These are phyloP conservation scores for Galagoides demidoff DNA, from an alignment of 2,797 vertebrate genomes.

Conservation along the genomic window DNA sequence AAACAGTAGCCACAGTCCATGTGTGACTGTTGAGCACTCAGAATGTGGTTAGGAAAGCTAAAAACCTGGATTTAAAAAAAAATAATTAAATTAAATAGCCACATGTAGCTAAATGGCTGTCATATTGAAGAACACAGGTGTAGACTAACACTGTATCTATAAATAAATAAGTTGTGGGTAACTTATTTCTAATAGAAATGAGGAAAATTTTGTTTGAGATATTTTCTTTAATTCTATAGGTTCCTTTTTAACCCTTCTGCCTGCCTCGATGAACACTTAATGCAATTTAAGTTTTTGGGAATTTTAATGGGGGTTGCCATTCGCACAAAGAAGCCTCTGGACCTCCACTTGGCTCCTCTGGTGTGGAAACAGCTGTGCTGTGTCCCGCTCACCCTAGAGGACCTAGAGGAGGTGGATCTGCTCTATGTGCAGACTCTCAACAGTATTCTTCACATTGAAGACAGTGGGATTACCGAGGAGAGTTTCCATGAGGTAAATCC, in stretches of 20 bases:
- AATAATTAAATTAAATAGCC: not conserved
- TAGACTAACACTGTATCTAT: not conserved
- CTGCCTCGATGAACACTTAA: conserved; percentile 90
- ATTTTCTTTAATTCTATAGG: conserved; percentile 80
- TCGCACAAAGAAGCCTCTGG: conserved; percentile 92
- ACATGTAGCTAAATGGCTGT: not conserved
- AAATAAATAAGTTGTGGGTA: not conserved
- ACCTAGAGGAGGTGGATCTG: conserved; percentile 92
- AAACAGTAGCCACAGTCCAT: not conserved
- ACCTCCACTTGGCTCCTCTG: conserved; percentile 91
- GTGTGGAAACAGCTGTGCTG: conserved; percentile 94
- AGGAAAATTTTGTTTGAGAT: not conserved
- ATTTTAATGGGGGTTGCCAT: conserved; percentile 93
- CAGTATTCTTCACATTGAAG: conserved; percentile 95
- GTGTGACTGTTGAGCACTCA: not conserved
- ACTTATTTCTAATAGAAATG: conserved; percentile 4
- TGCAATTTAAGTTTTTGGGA: conserved; percentile 92
- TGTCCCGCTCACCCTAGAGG: conserved; percentile 91
- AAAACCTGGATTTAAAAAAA: not conserved
- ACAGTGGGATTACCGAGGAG: conserved; percentile 92
- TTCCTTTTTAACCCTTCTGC: conserved; percentile 92
- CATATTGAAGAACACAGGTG: not conserved
- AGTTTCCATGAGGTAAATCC: conserved; percentile 91
- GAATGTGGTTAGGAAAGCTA: not conserved
- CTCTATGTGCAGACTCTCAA: conserved; percentile 93